Evolutionary conservation across 2,113 vertebrate species (phyloP).

Genomic region (Cyrtonyx montezumae): DNA sequence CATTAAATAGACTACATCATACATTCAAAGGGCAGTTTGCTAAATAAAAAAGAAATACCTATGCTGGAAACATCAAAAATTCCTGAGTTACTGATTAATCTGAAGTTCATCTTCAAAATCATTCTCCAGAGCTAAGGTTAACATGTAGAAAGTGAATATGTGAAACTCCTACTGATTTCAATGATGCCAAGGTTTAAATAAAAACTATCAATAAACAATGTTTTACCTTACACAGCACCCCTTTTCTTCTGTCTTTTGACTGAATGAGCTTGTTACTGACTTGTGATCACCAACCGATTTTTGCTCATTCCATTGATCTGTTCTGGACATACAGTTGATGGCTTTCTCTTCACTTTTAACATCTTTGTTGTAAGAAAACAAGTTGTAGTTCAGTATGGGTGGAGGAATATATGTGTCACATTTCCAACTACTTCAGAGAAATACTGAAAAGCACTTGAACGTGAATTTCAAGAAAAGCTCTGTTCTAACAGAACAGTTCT

Average conservation of each 20-base stretch:
- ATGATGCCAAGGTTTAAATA: not conserved
- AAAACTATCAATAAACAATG: not conserved
- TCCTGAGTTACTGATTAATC: not conserved
- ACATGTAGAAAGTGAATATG: not conserved
- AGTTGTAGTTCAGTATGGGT: not conserved
- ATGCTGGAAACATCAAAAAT: not conserved
- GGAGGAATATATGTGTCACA: not conserved
- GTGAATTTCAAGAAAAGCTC: too few relatives aligned
- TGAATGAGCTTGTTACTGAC: not conserved
- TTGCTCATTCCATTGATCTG: not conserved
- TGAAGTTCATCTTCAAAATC: not conserved
- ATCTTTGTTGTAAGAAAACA: not conserved
- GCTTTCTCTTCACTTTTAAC: constrained; percentile 29
- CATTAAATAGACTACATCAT: not conserved
- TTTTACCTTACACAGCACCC: constrained; percentile 67
- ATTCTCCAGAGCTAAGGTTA: not conserved
- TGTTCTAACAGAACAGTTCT: too few relatives aligned
- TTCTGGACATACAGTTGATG: not conserved
- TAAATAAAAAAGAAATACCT: not conserved
- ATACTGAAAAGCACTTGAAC: not conserved
- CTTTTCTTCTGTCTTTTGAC: constrained; percentile 16
- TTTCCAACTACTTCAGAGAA: not conserved
- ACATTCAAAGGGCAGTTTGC: not conserved
- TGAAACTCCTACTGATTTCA: not conserved
- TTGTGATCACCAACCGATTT: constrained; percentile 13